Evolutionary conservation across 1,140 invertebrate genomes (phyloP).

Genomic region (Brachionus angularis): DNA sequence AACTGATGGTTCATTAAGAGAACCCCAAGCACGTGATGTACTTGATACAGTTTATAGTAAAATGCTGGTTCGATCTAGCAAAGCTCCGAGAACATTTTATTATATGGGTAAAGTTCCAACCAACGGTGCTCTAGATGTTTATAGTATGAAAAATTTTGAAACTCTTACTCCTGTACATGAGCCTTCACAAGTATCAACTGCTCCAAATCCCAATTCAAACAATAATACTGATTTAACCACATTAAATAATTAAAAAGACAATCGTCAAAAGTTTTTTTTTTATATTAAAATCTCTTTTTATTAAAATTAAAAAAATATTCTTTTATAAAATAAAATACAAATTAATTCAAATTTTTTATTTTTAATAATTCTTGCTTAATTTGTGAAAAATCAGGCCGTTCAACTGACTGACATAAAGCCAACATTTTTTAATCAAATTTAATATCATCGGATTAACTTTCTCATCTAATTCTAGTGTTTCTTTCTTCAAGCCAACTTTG

Average conservation of each 20-base stretch:
- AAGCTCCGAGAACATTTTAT: slow-evolving; percentile 32
- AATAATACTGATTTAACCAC: slow-evolving; percentile 7
- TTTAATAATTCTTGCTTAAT: background rate
- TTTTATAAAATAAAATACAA: slow-evolving; percentile 2
- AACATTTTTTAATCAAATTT: background rate
- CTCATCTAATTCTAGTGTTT: background rate
- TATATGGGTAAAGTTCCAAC: slow-evolving; percentile 42
- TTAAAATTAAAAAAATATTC: background rate
- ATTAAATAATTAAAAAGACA: background rate
- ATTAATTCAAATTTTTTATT: no score
- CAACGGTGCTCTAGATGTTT: slow-evolving; percentile 34
- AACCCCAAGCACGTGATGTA: slow-evolving; percentile 24
- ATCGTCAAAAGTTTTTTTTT: background rate
- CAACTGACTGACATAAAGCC: background rate
- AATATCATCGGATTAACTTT: background rate
- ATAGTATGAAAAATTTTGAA: slow-evolving; percentile 40
- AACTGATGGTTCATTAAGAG: slow-evolving; percentile 6
- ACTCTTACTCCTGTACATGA: slow-evolving; percentile 32
- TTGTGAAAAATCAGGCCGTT: background rate
- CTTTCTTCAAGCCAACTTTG: background rate
- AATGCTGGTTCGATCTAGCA: background rate
- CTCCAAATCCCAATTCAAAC: background rate
- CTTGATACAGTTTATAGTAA: slow-evolving; percentile 31
- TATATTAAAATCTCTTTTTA: slow-evolving; percentile 10
- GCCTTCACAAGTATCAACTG: background rate